Base-by-base conservation (phyloP, 2,888 invertebrate species). In the Cynaeus angustus region DNA sequence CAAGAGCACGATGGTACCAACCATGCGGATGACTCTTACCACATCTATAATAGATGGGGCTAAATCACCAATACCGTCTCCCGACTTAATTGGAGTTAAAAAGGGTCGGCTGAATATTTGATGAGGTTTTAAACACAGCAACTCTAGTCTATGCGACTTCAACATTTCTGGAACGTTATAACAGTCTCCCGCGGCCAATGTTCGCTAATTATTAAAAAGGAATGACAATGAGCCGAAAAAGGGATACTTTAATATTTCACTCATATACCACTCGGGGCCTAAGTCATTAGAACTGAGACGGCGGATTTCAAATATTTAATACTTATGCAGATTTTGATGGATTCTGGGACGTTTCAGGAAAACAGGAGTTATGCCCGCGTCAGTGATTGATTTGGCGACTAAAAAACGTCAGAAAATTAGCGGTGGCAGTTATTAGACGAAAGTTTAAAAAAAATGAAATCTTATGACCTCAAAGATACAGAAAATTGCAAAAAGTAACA, bases 1-100 rank as follows among this genome's bases (percentile, higher is more conserved):
- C 48, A 50, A 21, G 21, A 28, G 26, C 48, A 50, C n/a, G 21
- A 28, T 46, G 21, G 46, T 46, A 46, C 26, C 48, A 28, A 48
- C 48, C 43, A 28, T 61, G 3, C 41, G 45, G 46, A 66, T 14
- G 66, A 70, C 70, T 67, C 58, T 66, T 67, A 70, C 67, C 56
- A 50, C 68, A 72, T 78, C 48, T 62, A 80, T 80, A 74, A 80
- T 80, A 65, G 67, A 80, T 70, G 66, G 66, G 21, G 66, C 67
- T 72, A 78, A 80, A 82, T 81, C 81, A 79, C 79, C 82, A 78
- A 81, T 83, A 80, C 77, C 79, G 79, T 80, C 76, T 80, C 77
- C 74, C 70, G 75, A 78, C 79, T 80, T 83, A 83, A 83, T 83
- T 82, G 82, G 76, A 83, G 82, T 82, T 82, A 83, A 84, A 84